These are phyloP conservation scores for Carpatolechia fugitivella DNA, from an alignment of 2,888 invertebrate species.

Conservation along the genomic window DNA sequence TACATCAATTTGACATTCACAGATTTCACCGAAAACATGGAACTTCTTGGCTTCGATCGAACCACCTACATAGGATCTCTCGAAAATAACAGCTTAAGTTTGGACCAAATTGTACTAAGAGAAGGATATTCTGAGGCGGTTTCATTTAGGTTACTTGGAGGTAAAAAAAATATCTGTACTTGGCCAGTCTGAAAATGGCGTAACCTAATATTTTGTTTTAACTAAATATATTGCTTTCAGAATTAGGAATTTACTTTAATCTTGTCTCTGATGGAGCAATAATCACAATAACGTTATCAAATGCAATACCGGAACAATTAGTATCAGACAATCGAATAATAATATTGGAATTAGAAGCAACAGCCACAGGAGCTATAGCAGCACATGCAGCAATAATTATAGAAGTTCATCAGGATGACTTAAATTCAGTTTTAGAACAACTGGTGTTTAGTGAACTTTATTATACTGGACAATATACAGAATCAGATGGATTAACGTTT, in stretches of 20 bases:
- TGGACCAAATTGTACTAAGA: slow-evolving; percentile 22
- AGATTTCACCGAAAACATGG: not conserved
- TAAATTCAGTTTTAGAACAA: slow-evolving; percentile 10
- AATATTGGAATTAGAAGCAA: slow-evolving; percentile 29
- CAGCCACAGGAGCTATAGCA: slow-evolving; percentile 22
- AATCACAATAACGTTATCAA: slow-evolving; percentile 22
- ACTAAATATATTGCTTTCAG: slow-evolving; percentile 19
- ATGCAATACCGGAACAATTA: slow-evolving; percentile 26
- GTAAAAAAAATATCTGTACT: slow-evolving; percentile 25
- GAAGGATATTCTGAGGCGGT: slow-evolving; percentile 33
- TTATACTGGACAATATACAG: slow-evolving; percentile 24
- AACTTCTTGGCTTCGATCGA: slow-evolving; percentile 5
- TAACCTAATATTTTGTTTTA: not conserved
- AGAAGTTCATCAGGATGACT: slow-evolving; percentile 19
- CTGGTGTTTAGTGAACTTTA: slow-evolving; percentile 27
- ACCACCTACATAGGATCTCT: slow-evolving; percentile 6
- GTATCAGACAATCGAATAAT: slow-evolving; percentile 28
- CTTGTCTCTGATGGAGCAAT: slow-evolving; percentile 15
- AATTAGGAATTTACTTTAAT: slow-evolving; percentile 13
- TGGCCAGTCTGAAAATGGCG: no score
- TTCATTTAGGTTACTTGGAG: slow-evolving; percentile 34
- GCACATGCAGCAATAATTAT: slow-evolving; percentile 30
- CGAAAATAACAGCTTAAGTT: not conserved
- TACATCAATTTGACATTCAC: no score
- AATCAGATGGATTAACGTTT: slow-evolving; percentile 16